Conservation (phyloP, 1,140 invertebrate genomes). For the Drosophila ambigua region DNA sequence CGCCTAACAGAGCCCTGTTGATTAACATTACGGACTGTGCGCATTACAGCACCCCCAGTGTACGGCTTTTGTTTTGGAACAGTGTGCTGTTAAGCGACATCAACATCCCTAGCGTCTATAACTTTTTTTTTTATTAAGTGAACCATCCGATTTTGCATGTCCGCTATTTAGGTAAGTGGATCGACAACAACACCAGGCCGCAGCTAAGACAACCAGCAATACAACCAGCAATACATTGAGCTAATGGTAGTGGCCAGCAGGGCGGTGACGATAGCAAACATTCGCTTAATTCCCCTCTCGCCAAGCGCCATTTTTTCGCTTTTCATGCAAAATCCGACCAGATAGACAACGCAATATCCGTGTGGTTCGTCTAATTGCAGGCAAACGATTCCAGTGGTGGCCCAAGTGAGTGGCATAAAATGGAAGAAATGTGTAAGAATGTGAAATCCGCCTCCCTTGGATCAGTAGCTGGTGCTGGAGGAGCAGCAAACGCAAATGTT, state of each 20-base stretch:
- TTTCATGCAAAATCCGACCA: slow-evolving; percentile 2
- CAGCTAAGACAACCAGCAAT: not conserved
- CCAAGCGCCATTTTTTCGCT: slow-evolving; percentile 70
- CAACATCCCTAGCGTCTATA: slow-evolving; percentile 45
- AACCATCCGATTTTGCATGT: slow-evolving; percentile 29
- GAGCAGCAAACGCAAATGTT: slow-evolving; percentile 3
- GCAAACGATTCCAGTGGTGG: slow-evolving; percentile 19
- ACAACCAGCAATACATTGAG: too few species aligned
- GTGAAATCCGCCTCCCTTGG: slow-evolving; percentile 27
- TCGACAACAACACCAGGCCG: not conserved
- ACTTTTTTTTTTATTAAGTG: slow-evolving; percentile 24
- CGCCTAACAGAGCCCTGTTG: not conserved
- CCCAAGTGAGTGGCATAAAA: slow-evolving; percentile 44
- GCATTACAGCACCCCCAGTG: slow-evolving; percentile 13
- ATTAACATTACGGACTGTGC: slow-evolving; percentile 1
- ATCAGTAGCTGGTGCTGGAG: not conserved
- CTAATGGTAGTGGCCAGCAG: not conserved
- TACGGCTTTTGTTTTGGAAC: slow-evolving; percentile 3
- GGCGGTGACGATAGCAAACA: slow-evolving; percentile 30
- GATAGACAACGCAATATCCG: slow-evolving; percentile 39
- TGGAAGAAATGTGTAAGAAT: slow-evolving; percentile 58
- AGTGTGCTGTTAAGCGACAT: slow-evolving; percentile 25
- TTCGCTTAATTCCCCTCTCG: slow-evolving; percentile 24
- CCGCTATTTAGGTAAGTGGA: slow-evolving; percentile 36
- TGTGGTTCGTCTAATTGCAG: slow-evolving; percentile 22